Evolutionary conservation across 2,113 vertebrate species (phyloP).

Genomic region (Sylvietta virens): DNA sequence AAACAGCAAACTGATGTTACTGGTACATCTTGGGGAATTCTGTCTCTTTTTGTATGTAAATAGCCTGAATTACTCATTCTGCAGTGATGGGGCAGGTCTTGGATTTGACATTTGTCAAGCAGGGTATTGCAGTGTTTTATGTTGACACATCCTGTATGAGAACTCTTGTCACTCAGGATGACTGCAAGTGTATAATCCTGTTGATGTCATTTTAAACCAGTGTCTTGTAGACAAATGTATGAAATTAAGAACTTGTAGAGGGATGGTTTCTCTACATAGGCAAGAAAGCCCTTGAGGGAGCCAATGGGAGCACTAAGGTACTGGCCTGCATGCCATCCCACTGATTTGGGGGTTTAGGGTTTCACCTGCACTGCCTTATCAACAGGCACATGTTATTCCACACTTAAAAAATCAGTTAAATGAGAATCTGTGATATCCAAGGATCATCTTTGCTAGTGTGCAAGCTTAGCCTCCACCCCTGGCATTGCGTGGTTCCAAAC

Average conservation of each 20-base stretch:
- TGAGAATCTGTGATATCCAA: neutral
- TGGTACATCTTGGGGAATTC: neutral
- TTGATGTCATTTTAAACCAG: neutral
- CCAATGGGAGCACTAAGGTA: neutral
- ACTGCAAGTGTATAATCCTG: neutral
- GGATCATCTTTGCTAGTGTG: neutral
- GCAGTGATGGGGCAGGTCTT: neutral
- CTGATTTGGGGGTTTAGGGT: neutral
- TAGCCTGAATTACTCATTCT: neutral
- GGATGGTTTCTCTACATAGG: neutral
- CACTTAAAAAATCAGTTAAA: rapidly evolving
- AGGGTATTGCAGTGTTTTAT: neutral
- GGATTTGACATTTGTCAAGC: neutral
- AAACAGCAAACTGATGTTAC: neutral
- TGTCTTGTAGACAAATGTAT: neutral
- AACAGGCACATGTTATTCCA: neutral
- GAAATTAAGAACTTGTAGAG: neutral
- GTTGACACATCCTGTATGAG: neutral
- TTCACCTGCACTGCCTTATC: neutral
- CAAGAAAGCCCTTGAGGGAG: neutral
- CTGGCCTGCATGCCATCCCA: neutral
- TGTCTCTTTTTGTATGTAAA: neutral
- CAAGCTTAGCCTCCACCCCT: neutral
- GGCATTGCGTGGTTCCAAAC: neutral
- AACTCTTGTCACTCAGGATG: neutral